Conservation (phyloP, 2,888 invertebrate genomes). For the Apamea monoglypha region DNA sequence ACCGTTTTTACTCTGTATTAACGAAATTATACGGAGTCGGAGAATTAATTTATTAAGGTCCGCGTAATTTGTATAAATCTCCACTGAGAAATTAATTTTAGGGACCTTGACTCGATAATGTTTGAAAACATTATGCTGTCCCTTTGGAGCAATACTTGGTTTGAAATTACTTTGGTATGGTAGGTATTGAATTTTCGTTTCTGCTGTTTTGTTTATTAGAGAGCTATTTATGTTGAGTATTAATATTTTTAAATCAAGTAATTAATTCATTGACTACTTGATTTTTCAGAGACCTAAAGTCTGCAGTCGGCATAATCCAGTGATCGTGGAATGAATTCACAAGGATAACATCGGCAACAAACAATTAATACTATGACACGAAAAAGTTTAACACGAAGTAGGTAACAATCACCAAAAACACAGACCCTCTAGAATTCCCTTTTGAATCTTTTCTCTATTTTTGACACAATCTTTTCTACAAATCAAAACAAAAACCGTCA, state of each 20-base stretch:
- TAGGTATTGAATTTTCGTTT: slow-evolving; percentile 3
- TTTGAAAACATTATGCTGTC: slow-evolving; percentile 51
- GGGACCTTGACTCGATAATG: slow-evolving; percentile 55
- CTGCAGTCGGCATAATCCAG: background rate
- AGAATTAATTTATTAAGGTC: slow-evolving; percentile 65
- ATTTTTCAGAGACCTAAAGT: too few relatives aligned
- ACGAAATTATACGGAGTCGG: slow-evolving; percentile 62
- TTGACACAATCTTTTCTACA: background rate
- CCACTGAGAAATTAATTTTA: slow-evolving; percentile 59
- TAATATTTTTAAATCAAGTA: background rate
- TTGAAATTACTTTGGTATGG: slow-evolving; percentile 8
- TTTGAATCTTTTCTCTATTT: background rate
- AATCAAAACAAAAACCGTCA: slow-evolving; percentile 9
- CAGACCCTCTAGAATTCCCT: background rate
- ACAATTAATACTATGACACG: background rate
- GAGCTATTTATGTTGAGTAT: background rate
- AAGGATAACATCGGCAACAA: background rate
- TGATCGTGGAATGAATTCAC: background rate
- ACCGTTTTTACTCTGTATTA: slow-evolving; percentile 64
- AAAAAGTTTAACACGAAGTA: background rate
- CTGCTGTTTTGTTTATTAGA: slow-evolving; percentile 9
- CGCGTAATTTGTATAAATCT: slow-evolving; percentile 62
- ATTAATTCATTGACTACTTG: background rate
- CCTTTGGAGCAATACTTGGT: slow-evolving; percentile 23
- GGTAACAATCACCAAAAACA: background rate